Percentiles rank a stretch among this genome's conserved stretches.
Conservation (phyloP, 2,113 vertebrate species). For the Boleophthalmus pectinirostris region DNA sequence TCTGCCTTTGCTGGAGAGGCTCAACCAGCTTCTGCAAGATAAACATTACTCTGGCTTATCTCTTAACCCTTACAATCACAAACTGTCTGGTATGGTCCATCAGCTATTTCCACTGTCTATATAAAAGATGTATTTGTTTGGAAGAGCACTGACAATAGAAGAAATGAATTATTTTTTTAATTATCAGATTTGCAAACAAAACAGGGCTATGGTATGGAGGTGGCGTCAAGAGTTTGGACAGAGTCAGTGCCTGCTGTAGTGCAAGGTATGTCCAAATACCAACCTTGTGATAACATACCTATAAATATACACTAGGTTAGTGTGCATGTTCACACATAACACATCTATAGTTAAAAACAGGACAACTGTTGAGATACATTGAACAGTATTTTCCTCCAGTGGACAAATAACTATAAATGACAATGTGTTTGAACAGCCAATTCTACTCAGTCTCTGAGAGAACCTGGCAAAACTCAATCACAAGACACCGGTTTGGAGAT, state of each 20-base stretch:
- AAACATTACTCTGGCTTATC: conserved; percentile 46
- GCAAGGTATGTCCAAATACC: conserved; percentile 55
- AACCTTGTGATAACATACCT: neutral
- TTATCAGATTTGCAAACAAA: conserved; percentile 61
- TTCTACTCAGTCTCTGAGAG: conserved; percentile 67
- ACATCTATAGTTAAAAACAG: neutral
- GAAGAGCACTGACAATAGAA: conserved; percentile 3
- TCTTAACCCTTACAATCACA: conserved; percentile 48
- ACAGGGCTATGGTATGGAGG: conserved; percentile 49
- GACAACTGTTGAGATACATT: neutral
- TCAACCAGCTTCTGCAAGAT: conserved; percentile 71
- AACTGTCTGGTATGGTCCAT: conserved; percentile 40
- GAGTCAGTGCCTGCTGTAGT: conserved; percentile 65
- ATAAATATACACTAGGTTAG: neutral
- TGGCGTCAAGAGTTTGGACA: conserved; percentile 67
- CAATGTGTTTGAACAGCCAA: conserved; percentile 47
- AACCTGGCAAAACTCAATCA: conserved; percentile 42
- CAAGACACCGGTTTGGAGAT: conserved; percentile 32
- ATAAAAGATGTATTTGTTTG: neutral
- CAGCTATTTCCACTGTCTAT: neutral
- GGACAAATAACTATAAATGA: neutral
- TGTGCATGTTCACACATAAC: neutral
- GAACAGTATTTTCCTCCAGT: neutral
- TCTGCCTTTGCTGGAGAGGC: conserved; percentile 77
- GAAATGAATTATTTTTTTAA: neutral